Conservation (phyloP, 1,140 invertebrate genomes). For the Cyphomyrmex costatus region DNA sequence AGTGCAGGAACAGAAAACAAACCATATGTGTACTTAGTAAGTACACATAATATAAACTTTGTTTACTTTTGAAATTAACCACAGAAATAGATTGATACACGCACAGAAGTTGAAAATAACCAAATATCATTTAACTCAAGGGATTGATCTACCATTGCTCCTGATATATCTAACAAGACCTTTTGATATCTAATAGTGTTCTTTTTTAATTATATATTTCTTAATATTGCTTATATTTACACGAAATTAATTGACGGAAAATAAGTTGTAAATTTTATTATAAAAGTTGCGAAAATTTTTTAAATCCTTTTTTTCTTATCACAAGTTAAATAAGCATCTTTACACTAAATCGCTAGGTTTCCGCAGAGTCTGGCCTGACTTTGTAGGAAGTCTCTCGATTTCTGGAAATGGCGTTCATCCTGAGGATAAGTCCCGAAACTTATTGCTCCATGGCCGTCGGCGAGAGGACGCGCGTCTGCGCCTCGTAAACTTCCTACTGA, state of each 20-base stretch:
- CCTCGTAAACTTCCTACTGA: constrained; percentile 61
- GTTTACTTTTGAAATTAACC: too few species aligned
- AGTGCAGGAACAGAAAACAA: too few species aligned
- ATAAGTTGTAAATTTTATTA: constrained; percentile 11
- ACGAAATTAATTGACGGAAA: background rate
- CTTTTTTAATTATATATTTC: too few species aligned
- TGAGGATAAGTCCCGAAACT: constrained; percentile 43
- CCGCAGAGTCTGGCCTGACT: background rate
- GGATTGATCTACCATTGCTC: too few species aligned
- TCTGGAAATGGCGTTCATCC: constrained; percentile 34
- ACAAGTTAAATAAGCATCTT: background rate
- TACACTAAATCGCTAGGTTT: background rate
- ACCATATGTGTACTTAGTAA: too few species aligned
- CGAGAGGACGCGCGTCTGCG: constrained; percentile 40
- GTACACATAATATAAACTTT: too few species aligned
- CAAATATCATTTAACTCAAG: too few species aligned
- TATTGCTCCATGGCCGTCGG: constrained; percentile 1
- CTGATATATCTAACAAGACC: too few species aligned
- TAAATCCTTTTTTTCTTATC: background rate
- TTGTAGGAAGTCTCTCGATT: constrained; percentile 16
- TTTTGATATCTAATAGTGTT: too few species aligned
- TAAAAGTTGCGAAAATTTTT: constrained; percentile 5
- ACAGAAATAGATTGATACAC: too few species aligned
- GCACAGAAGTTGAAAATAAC: too few species aligned
- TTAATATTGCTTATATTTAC: too few species aligned